phyloP scores from a whole-genome alignment of 2,113 vertebrate species.

The Coptodon rendalli region DNA sequence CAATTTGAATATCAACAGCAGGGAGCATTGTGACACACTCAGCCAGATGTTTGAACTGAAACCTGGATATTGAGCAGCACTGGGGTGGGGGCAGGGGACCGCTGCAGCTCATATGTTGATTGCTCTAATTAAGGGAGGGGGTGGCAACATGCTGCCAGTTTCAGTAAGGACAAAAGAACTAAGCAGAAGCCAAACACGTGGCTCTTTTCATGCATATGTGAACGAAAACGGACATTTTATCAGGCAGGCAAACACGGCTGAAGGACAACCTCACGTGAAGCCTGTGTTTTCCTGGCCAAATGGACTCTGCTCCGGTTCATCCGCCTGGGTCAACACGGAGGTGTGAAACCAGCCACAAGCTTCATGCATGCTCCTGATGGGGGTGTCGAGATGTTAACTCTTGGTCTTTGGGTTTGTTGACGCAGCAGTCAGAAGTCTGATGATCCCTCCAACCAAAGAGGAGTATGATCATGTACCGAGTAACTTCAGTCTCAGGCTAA shows the following conservation, averaged over 20 bases:
- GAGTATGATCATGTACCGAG: background rate
- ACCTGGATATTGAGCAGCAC: conserved; percentile 31
- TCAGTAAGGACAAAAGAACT: background rate
- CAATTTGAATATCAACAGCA: conserved; percentile 52
- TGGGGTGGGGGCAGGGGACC: background rate
- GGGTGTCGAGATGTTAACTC: background rate
- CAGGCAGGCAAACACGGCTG: background rate
- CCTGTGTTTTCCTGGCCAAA: conserved; percentile 19
- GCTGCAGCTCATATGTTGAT: conserved; percentile 18
- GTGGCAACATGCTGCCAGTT: background rate
- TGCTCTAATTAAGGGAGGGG: background rate
- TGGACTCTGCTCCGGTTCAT: background rate
- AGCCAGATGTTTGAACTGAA: conserved; percentile 40
- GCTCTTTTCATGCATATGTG: background rate
- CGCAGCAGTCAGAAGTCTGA: background rate
- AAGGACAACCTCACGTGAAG: background rate
- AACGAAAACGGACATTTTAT: background rate
- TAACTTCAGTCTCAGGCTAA: background rate
- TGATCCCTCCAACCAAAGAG: background rate
- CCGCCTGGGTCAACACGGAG: conserved; percentile 45
- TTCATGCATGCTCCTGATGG: background rate
- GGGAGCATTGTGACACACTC: background rate
- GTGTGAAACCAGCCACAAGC: conserved; percentile 43
- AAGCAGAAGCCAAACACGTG: background rate
- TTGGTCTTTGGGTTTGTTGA: conserved; percentile 12